Evolutionary conservation across 2,797 vertebrate genomes (phyloP), one percentile per base, ranked within the genome.

Genomic region (Catostomus latipinnis): DNA sequence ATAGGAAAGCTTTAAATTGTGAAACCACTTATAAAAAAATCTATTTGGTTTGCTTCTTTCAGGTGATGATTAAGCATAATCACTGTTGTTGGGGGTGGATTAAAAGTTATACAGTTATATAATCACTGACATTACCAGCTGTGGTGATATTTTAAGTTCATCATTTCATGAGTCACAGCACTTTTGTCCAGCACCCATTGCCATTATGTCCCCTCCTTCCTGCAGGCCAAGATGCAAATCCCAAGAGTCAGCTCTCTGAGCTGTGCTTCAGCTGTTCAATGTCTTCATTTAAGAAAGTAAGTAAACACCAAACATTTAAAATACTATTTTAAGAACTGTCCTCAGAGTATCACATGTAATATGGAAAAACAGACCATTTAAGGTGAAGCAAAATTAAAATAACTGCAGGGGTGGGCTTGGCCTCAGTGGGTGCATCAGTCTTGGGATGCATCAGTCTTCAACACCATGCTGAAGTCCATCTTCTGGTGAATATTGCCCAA

Each of bases 191-290:
- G 60, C 45, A 54, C 58, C 10, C 48, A 61, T 43, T 77, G 12
- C 46, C 49, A n/a, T 10, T 5, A 10, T 9, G 6, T 52, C 57
- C 10, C 2, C 4, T 1, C 6, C 52, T 57, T 43, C 57, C 22
- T 48, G 16, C 5, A 6, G 56, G 67, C 65, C 10, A 14, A 45
- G 61, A 69, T 48, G 46, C 65, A 34, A 80, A 83, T 87, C 81
- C 69, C 76, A 54, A 48, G 60, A 8, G 83, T 88, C 84, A 90
- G 81, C 86, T 72, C 81, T 4, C 71, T 60, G 45, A 81, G 79
- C 73, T n/a, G 62, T 61, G 72, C 49, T 74, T 88, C 88, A 88
- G 86, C 86, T 87, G 88, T 86, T 87, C 8, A 12, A 54, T 50
- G 8, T 2, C 74, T 88, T 88, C 84, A 89, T 82, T 61, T 12